Evolutionary conservation across 2,888 invertebrate species (phyloP), one percentile per base, ranked within the genome.

Genomic region (Scaptomyza tumidula): DNA sequence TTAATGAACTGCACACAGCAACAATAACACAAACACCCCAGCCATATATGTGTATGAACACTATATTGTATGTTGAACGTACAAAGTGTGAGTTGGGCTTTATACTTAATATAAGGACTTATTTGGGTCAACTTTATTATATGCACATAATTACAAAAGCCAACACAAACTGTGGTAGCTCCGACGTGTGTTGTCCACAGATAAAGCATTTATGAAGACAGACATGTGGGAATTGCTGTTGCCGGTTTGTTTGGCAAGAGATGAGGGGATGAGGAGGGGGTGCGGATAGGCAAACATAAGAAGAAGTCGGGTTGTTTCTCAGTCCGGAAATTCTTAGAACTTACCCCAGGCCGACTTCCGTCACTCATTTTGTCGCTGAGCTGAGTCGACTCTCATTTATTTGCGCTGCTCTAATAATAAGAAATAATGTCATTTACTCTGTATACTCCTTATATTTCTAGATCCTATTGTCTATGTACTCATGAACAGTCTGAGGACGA

Each of bases 71-170:
- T 29, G 35, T 37, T 11, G 11, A 27, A 9, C 14, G 29, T 29
- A 29, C 27, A 6, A 10, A 14, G 16, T 19, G 31, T 48, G 48
- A 66, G 53, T 65, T 39, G 55, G 49, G 65, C 65, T 54, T 63
- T 41, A 39, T 39, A 58, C 49, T 63, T 45, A 24, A 43, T 33
- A 46, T 35, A 24, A 37, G 37, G 37, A 71, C 63, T 33, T 73
- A 80, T 88, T 77, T 85, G 57, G 87, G 85, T 86, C 85, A 85
- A 80, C 85, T 85, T 77, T 85, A 88, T 88, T 85, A 79, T 88
- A 81, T 85, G 86, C 79, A 66, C 85, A 84, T 85, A 85, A 85
- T 88, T 85, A 86, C 82, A 78, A 88, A 80, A 73, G 67, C 78
- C 85, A 86, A 84, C 85, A 87, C 54, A 73, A 24, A 50, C 37